A percentile compares a stretch with the other conserved stretches of the same genome.
phyloP scores from a whole-genome alignment of 2,888 invertebrate species.

The Macaria notata region DNA sequence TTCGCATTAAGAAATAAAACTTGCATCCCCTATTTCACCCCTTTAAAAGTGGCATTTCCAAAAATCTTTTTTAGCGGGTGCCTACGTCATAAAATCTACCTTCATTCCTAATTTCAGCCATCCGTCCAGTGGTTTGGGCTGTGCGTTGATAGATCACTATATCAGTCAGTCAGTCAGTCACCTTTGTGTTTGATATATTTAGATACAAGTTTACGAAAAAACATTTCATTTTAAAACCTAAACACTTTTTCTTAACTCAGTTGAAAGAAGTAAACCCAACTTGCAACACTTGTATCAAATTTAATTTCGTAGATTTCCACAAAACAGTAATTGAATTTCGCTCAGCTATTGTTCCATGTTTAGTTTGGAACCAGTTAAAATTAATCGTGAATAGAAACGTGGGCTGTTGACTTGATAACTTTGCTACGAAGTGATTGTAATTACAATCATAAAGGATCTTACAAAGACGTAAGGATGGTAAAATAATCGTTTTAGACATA shows the following conservation, averaged over 20 bases:
- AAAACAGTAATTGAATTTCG: constrained; percentile 15
- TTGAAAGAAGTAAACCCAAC: neutral
- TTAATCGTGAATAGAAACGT: constrained; percentile 29
- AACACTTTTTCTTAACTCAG: neutral
- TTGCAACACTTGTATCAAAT: constrained; percentile 1
- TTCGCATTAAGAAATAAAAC: too few relatives aligned
- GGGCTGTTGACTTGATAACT: constrained; percentile 24
- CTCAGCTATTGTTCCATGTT: constrained; percentile 18
- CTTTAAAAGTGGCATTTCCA: too few relatives aligned
- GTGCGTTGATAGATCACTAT: too few relatives aligned
- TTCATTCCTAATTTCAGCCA: too few relatives aligned
- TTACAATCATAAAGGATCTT: constrained; percentile 24
- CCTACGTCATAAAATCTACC: too few relatives aligned
- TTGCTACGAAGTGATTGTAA: constrained; percentile 26
- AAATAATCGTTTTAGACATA: constrained; percentile 8
- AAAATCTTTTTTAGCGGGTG: too few relatives aligned
- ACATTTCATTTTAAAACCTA: too few relatives aligned
- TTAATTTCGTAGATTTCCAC: constrained; percentile 9
- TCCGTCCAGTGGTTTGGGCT: too few relatives aligned
- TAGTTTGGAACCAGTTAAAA: constrained; percentile 24
- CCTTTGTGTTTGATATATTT: too few relatives aligned
- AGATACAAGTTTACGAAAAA: too few relatives aligned
- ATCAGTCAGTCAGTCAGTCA: too few relatives aligned
- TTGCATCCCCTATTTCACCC: too few relatives aligned
- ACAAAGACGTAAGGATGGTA: constrained; percentile 2